Percentiles rank a stretch among this genome's conserved stretches.
Evolutionary conservation across 2,888 invertebrate genomes (phyloP).

Genomic region (Cephalotes varians): DNA sequence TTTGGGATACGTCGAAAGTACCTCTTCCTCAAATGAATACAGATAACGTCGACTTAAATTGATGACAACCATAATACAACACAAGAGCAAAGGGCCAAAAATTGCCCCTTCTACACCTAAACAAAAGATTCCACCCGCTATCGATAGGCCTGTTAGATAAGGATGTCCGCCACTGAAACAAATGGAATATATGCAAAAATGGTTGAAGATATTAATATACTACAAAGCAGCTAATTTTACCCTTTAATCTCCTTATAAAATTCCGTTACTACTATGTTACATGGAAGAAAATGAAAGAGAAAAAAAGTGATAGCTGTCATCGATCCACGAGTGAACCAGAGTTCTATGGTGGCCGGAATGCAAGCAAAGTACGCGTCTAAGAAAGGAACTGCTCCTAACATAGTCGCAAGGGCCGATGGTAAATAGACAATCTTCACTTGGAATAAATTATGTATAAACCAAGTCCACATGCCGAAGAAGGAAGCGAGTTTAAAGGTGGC

Average conservation of each 20-base stretch:
- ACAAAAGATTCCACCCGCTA: slow-evolving; percentile 99
- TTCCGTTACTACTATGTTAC: slow-evolving; percentile 96
- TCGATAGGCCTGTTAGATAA: slow-evolving; percentile 97
- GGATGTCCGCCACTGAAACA: slow-evolving; percentile 95
- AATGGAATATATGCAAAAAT: background rate
- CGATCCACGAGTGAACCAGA: slow-evolving; percentile 97
- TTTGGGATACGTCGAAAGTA: slow-evolving; percentile 68
- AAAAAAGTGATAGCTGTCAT: slow-evolving; percentile 94
- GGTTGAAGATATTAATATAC: background rate
- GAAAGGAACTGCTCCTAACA: slow-evolving; percentile 98
- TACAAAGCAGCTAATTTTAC: slow-evolving; percentile 86
- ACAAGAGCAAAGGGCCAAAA: slow-evolving; percentile 97
- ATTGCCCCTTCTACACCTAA: slow-evolving; percentile 98
- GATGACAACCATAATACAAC: slow-evolving; percentile 96
- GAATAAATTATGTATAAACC: slow-evolving; percentile 98
- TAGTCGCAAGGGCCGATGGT: slow-evolving; percentile 96
- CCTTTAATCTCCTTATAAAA: slow-evolving; percentile 99
- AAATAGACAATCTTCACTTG: slow-evolving; percentile 97
- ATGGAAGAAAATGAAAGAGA: slow-evolving; percentile 95
- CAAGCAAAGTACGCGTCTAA: slow-evolving; percentile 98
- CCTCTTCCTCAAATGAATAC: slow-evolving; percentile 88
- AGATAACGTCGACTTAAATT: slow-evolving; percentile 88
- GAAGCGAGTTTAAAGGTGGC: slow-evolving; percentile 98
- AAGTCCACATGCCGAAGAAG: slow-evolving; percentile 99
- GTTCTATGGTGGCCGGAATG: slow-evolving; percentile 96